Base-by-base conservation (phyloP, 2,888 invertebrate species). In the Tachina fera region DNA sequence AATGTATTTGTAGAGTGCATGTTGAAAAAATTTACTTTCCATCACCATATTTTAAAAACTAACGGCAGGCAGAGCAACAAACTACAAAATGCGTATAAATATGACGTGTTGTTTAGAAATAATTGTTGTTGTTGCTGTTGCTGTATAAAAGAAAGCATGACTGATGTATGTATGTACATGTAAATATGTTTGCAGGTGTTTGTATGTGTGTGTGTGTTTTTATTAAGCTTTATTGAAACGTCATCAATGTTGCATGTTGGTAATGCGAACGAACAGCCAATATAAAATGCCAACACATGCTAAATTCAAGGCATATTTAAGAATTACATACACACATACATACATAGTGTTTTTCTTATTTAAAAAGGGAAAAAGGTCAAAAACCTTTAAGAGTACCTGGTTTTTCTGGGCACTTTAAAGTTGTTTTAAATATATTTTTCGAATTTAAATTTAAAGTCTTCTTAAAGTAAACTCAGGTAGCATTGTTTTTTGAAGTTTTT, bases 181-280 rank as follows among this genome's bases (percentile, higher is more conserved):
- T 58, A 31, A 22, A 39, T 71, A 49, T 65, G 19, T 49, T 31
- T 65, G n/a, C 22, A 22, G 22, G 22, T 56, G 63, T 75, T 13
- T 3, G 43, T 56, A 1, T 74, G 53, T 1, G 10, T 61, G 16
- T 72, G 43, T 51, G 43, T 63, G 41, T 67, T 39, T 47, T 22
- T 60, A 67, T 72, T 43, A 56, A 77, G 22, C 16, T 63, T 65
- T 58, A 60, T 56, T 83, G 79, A 68, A 72, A 83, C 86, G 86
- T 86, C 86, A 86, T 86, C 86, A 77, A 83, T 86, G 83, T 86
- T 86, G 86, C 86, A 86, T 86, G 86, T 86, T 86, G 60, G 11
- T 76, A 65, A 71, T 60, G 72, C 72, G 22, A 31, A 14, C 51
- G 74, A 63, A 70, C 39, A 11, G 16, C 45, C 19, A 39, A 72